Base-by-base conservation (phyloP, 2,888 invertebrate species). In the Zootermopsis nevadensis region DNA sequence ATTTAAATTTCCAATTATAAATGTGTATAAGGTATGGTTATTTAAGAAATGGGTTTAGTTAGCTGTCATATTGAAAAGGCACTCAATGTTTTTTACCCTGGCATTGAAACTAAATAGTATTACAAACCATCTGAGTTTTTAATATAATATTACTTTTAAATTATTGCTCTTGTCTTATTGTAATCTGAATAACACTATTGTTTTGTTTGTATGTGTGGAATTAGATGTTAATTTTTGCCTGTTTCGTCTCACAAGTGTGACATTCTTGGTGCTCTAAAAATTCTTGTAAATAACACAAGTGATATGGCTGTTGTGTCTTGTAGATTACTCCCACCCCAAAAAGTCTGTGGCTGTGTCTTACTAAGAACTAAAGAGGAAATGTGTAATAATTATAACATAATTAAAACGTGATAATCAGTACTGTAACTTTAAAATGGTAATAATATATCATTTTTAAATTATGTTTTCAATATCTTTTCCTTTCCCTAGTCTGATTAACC, bases 301-400 rank as follows among this genome's bases (percentile, higher is more conserved):
- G 60, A 60, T 60, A 27, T 60, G 60, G n/a, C 60, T 60, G 27
- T 60, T 60, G 8, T 12, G n/a, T 60, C n/a, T 38, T 74, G 74
- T 74, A 35, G 38, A 38, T 24, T 35, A 42, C 74, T 33, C 10
- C 42, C 74, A 74, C 74, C 74, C 38, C 74, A 74, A 38, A 60
- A 60, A n/a, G n/a, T 74, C 24, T 74, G 74, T 74, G 74, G 74
- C 74, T 74, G 74, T 74, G 74, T 74, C 35, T 24, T 74, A 69
- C 66, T 4, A 69, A 30, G 48, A 48, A 48, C 48, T 48, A 48
- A 60, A 60, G 60, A 60, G n/a, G 74, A 74, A 38, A 74, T 74
- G 74, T 74, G 74, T 74, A 42, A 38, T 74, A 27, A 74, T 74
- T 74, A 35, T 33, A 33, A 38, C 10, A 42, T 38, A n/a, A 74